Evolutionary conservation across 2,797 vertebrate genomes (phyloP).

Genomic region (Chrysolophus pictus): DNA sequence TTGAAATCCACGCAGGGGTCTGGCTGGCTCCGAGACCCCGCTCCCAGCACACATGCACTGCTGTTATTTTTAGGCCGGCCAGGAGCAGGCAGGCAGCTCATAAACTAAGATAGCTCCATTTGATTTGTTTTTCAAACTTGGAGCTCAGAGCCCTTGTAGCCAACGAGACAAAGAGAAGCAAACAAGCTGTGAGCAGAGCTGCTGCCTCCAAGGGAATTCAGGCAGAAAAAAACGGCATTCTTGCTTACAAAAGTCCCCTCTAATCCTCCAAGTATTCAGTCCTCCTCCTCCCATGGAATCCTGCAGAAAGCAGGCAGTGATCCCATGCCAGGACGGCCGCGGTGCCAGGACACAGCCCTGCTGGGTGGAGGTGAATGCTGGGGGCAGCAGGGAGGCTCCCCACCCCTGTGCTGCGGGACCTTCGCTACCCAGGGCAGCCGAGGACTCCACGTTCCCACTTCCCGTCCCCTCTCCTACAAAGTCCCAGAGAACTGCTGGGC

Average conservation of each 20-base stretch:
- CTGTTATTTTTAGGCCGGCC: slow-evolving; percentile 61
- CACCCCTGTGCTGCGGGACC: neutral
- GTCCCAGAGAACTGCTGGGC: too few species aligned
- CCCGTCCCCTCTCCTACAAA: neutral
- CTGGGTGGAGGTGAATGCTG: neutral
- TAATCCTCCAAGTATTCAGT: slow-evolving; percentile 11
- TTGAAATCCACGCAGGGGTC: neutral
- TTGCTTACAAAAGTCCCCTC: neutral
- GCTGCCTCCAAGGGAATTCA: neutral
- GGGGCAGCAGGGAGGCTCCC: neutral
- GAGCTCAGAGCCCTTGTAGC: slow-evolving; percentile 30
- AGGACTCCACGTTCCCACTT: neutral
- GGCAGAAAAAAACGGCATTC: neutral
- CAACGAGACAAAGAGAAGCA: slow-evolving; percentile 44
- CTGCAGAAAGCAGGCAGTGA: neutral
- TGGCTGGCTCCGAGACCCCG: neutral
- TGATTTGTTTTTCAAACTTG: slow-evolving; percentile 24
- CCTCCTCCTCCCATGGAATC: neutral
- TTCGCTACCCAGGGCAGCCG: neutral
- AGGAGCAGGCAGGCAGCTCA: neutral
- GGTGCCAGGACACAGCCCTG: neutral
- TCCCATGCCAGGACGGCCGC: neutral
- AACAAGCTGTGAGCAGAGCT: neutral
- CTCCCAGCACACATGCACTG: neutral
- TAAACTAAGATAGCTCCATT: slow-evolving; percentile 15